Evolutionary conservation across 2,797 vertebrate genomes (phyloP), one percentile per base, ranked within the genome.

Genomic region (Sarcophilus harrisii): DNA sequence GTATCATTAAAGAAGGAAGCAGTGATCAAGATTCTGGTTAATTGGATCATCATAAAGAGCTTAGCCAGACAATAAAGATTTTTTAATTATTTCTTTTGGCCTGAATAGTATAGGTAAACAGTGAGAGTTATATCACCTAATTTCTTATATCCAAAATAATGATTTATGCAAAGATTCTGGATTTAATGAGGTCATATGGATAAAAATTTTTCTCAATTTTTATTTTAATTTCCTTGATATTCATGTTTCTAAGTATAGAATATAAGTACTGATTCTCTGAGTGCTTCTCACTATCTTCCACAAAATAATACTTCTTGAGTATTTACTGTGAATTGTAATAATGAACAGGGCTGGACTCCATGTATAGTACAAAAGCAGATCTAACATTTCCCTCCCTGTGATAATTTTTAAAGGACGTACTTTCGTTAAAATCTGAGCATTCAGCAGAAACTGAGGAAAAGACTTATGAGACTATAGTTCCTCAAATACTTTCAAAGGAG

Each of bases 191-290:
- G 38, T 16, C 30, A 12, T 54, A 3, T 29, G 90, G 52, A 1
- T 92, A 62, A 0, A 55, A 9, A 1, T 57, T 0, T 32, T 24
- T 92, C 87, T 58, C 0, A 49, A 45, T 24, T 87, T 87, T 49
- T 11, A 28, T 49, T 45, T 81, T 24, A 10, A 81, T 87, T 49
- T 87, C 38, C 21, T 49, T 49, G 24, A 87, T 27, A 49, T 10
- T 12, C 45, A 45, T 38, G 66, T 81, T 87, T 11, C 38, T 87
- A 38, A 9, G 27, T 24, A 45, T 87, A 45, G 38, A 49, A 49
- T 87, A 21, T 10, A 45, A 49, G 73, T 27, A 87, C 38, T 87
- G n/a, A 8, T 81, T 81, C 18, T 81, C n/a, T 45, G 38, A 81
- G 21, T 3, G 24, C 38, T 87, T 49, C 24, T 49, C 38, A 49